Conservation (phyloP, 2,113 vertebrate species). For the Ctenodactylus gundi region DNA sequence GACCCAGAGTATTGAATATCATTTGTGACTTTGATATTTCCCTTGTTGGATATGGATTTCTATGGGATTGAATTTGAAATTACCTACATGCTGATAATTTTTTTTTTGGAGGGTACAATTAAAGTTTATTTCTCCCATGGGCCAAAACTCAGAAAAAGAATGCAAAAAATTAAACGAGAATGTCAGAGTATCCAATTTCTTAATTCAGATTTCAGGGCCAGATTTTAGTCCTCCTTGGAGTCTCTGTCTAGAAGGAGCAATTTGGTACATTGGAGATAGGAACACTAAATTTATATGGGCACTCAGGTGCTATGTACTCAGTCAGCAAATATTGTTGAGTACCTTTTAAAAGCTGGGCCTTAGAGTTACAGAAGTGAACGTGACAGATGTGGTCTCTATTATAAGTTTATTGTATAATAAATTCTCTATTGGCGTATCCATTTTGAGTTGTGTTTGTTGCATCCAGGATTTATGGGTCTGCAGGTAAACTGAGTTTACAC, state of each 20-base stretch:
- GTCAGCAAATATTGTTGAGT: conserved; percentile 13
- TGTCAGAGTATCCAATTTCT: background rate
- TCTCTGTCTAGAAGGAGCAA: background rate
- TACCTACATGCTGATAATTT: background rate
- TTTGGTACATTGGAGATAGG: background rate
- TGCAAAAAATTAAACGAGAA: background rate
- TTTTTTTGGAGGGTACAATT: too few species aligned
- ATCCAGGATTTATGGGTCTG: conserved; percentile 4
- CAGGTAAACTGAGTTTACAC: conserved; percentile 11
- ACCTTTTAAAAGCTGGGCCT: conserved; percentile 20
- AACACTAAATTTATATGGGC: background rate
- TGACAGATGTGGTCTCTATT: background rate
- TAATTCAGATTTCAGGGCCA: conserved; percentile 25
- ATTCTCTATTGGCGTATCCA: background rate
- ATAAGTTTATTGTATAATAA: background rate
- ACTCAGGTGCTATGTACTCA: background rate
- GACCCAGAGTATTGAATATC: background rate
- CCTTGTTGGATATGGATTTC: background rate
- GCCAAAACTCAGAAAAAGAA: background rate
- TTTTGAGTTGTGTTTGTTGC: conserved; percentile 31
- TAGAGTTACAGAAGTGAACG: background rate
- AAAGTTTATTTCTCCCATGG: background rate
- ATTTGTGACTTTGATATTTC: conserved; percentile 9
- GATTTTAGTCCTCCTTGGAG: background rate
- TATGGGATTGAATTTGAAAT: background rate